phyloP scores from a whole-genome alignment of 1,140 invertebrate genomes.

The Lepidurus couesii region DNA sequence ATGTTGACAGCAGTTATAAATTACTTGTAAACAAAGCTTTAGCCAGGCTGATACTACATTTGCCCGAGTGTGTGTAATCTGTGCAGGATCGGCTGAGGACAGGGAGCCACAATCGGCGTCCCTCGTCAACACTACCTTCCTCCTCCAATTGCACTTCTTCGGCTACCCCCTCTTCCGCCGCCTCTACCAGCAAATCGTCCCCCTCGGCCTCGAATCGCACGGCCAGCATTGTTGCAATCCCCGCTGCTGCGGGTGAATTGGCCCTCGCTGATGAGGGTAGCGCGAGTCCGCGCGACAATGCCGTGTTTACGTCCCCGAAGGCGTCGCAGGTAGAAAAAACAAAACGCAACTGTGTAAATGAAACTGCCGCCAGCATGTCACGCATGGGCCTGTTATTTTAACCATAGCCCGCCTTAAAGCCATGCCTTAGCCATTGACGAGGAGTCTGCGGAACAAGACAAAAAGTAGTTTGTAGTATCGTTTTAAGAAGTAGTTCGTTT shows the following conservation, averaged over 20 bases:
- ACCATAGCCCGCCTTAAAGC: too few relatives aligned
- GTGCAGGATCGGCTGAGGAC: slow-evolving; percentile 8
- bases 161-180: background rate
- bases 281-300: background rate
- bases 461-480: too few relatives aligned
- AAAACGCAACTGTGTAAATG: background rate
- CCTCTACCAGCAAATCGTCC: slow-evolving; percentile 12
- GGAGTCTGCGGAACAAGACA: too few relatives aligned
- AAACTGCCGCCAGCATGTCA: background rate
- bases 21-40: background rate
- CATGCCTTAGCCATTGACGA: too few relatives aligned
- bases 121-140: slow-evolving; percentile 7
- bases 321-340: background rate
- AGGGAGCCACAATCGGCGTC: background rate
- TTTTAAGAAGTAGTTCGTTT: too few relatives aligned
- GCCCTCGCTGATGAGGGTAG: background rate
- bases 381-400: background rate
- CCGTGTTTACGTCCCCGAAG: background rate
- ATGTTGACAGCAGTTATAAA: too few relatives aligned
- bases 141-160: background rate
- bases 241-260: slow-evolving; percentile 1
- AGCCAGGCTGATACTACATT: background rate
- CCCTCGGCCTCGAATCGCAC: background rate
- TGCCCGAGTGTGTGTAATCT: background rate
- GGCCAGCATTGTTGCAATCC: slow-evolving; percentile 1